Evolutionary conservation across 2,888 invertebrate genomes (phyloP).

Genomic region (Heteromurus nitidus): DNA sequence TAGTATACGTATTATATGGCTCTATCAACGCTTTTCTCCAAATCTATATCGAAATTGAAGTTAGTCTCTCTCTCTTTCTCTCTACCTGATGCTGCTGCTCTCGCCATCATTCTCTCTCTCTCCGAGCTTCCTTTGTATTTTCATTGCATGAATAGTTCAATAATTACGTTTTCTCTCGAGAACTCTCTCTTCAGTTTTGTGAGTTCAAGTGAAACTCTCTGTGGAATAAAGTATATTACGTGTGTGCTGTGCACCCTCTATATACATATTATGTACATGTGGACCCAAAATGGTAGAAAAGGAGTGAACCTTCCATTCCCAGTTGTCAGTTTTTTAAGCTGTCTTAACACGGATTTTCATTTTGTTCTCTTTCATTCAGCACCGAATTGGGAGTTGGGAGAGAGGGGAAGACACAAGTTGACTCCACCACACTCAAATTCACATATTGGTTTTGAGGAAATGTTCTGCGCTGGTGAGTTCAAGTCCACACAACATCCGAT

Average conservation of each 20-base stretch:
- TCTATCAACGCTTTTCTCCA: too few relatives aligned
- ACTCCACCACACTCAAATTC: too few relatives aligned
- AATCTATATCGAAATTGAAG: not conserved
- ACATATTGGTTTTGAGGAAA: not conserved
- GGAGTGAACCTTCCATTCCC: not conserved
- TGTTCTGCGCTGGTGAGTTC: not conserved
- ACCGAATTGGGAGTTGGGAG: not conserved
- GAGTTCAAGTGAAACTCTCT: not conserved
- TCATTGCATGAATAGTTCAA: constrained; percentile 13
- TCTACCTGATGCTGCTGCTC: not conserved
- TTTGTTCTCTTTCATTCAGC: not conserved
- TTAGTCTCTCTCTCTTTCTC: not conserved
- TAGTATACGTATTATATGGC: too few relatives aligned
- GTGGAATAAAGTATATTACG: not conserved
- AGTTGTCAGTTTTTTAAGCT: not conserved
- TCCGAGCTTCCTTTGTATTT: too few relatives aligned
- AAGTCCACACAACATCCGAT: too few relatives aligned
- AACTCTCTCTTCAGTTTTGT: not conserved
- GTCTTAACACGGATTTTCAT: not conserved
- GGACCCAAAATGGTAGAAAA: not conserved
- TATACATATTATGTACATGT: not conserved
- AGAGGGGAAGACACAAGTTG: not conserved
- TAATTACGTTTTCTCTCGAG: constrained; percentile 2
- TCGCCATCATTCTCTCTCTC: not conserved
- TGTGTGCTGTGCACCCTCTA: not conserved